Base-by-base conservation (phyloP, 2,888 invertebrate species). In the Pyrgus malvae region DNA sequence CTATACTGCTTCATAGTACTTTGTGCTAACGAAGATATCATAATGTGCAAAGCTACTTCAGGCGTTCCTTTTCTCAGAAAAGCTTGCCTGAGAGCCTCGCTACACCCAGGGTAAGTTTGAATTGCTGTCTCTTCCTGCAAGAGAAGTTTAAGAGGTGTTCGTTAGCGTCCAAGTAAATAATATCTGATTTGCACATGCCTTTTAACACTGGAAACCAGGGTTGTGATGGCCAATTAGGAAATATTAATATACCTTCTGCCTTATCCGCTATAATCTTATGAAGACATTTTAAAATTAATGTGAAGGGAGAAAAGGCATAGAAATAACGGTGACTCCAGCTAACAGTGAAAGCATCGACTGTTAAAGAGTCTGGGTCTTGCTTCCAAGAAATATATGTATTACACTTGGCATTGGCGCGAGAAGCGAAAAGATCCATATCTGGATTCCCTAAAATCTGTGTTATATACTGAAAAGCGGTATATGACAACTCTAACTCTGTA, bases 161-260 rank as follows among this genome's bases (percentile, higher is more conserved):
- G 57, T 42, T 45, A 0, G 62, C 59, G 14, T 55, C 44, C 0
- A 65, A 55, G 11, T 48, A 58, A 5, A 60, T n/a, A 8, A 64
- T 55, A 23, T 58, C 50, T 5, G 62, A 61, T 3, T 12, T 41
- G 4, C 55, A 11, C 21, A 65, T 12, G 2, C 14, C 57, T 16
- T 35, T 45, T n/a, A 63, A 17, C 0, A 63, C 21, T 0, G 65
- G 67, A 11, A 48, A 66, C 68, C 66, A 68, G 0, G 66, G 55
- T 29, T 68, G 67, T 8, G 60, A 53, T 4, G 64, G 60, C 64
- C 65, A 67, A 4, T 58, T 41, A 0, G 66, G 66, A 5, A 61
- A 64, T 4, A 64, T 61, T 0, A 69, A 14, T 4, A 67, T 60
- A 1, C 68, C 67, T 3, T 23, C 38, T 8, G 65, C 64, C 37